phyloP scores from a whole-genome alignment of 64 coral and sea anemone species.

The Pachyseris speciosa region DNA sequence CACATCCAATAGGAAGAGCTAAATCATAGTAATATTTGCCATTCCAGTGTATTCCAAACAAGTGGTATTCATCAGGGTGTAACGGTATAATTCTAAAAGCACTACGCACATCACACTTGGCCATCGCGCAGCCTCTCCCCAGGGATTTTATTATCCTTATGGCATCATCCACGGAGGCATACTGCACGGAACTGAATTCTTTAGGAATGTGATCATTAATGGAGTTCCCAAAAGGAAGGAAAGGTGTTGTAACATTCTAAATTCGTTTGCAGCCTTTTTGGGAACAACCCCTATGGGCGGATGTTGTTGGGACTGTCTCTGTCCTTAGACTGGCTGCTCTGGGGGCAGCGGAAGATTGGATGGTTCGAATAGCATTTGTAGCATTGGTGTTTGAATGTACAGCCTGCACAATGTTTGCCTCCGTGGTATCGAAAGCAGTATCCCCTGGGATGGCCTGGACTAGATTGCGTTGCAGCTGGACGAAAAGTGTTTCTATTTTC shows the following conservation, averaged over 20 bases:
- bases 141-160: neutral
- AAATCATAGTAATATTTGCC: no score
- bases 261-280: slow-evolving; percentile 11
- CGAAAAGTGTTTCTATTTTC: neutral
- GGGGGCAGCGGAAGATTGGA: neutral
- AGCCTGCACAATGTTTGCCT: slow-evolving; percentile 8
- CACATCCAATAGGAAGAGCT: no score
- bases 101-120: slow-evolving; percentile 16
- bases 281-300: slow-evolving; percentile 17
- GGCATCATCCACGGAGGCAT: slow-evolving; percentile 29
- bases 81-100: slow-evolving; percentile 23
- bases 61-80: slow-evolving; percentile 2
- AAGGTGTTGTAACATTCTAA: slow-evolving; percentile 11
- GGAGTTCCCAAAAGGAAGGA: slow-evolving; percentile 27
- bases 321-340: neutral
- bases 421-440: neutral
- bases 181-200: neutral
- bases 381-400: slow-evolving; percentile 21
- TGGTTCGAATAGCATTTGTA: slow-evolving; percentile 2
- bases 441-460: neutral
- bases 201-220: slow-evolving; percentile 9
- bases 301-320: neutral
- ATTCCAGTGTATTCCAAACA: slow-evolving; percentile 2
- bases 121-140: neutral
- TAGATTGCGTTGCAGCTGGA: neutral